phyloP scores from a whole-genome alignment of 2,113 vertebrate genomes.

The Barbus barbus region DNA sequence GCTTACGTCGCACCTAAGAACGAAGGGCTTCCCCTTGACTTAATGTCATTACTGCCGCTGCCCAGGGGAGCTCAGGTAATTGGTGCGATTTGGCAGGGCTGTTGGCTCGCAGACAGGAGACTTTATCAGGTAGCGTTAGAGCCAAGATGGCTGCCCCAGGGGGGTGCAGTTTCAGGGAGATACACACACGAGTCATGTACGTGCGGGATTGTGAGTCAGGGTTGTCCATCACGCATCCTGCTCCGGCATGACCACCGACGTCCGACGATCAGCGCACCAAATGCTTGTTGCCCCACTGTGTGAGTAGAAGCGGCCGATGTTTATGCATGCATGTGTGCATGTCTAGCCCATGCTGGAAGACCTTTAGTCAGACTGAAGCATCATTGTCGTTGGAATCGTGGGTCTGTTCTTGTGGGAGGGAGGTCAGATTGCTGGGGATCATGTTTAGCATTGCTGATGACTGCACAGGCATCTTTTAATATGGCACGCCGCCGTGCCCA shows the following conservation, averaged over 20 bases:
- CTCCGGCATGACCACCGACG: background rate
- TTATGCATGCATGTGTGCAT: background rate
- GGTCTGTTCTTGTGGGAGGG: background rate
- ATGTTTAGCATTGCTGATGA: background rate
- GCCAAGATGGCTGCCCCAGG: constrained; percentile 52
- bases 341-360: constrained; percentile 1
- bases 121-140: constrained; percentile 26
- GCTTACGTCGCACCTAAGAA: background rate
- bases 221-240: constrained; percentile 21
- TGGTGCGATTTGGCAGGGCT: constrained; percentile 17
- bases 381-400: constrained; percentile 27
- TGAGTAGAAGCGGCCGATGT: background rate
- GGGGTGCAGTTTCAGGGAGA: constrained; percentile 42
- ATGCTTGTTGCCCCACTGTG: background rate
- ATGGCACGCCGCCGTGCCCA: background rate
- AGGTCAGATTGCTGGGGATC: constrained; percentile 21
- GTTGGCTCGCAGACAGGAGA: constrained; percentile 25
- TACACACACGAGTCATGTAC: constrained; percentile 33
- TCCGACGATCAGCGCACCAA: background rate
- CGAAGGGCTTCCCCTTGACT: constrained; percentile 27
- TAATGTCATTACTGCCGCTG: background rate
- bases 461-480: background rate
- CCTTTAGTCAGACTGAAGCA: constrained; percentile 18
- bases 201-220: constrained; percentile 11
- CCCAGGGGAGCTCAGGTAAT: constrained; percentile 30